Conservation (phyloP, 2,113 vertebrate species). For the Tyrannus savana region DNA sequence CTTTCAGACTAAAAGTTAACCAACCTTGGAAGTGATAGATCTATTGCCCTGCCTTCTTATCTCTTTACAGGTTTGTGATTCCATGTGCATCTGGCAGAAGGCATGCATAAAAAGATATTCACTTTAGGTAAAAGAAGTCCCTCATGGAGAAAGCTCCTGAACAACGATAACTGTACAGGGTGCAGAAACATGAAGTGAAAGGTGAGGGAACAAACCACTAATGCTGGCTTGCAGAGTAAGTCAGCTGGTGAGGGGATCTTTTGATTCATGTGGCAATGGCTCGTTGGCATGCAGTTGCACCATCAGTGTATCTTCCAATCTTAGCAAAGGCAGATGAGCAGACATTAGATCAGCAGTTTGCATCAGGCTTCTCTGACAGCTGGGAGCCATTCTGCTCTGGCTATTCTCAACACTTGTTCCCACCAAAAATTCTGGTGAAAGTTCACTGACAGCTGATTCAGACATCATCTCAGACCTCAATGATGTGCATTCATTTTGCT, state of each 20-base stretch:
- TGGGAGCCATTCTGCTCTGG: neutral
- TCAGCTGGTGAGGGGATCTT: neutral
- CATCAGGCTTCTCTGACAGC: rapidly evolving
- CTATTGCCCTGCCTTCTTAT: neutral
- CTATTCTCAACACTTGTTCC: neutral
- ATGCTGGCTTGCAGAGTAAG: neutral
- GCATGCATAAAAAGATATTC: neutral
- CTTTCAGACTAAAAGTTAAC: neutral
- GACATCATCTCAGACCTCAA: neutral
- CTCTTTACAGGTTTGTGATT: neutral
- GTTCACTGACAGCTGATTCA: neutral
- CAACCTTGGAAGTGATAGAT: neutral
- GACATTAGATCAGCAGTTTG: neutral
- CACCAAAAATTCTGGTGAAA: neutral
- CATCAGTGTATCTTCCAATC: rapidly evolving
- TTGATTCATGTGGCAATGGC: neutral
- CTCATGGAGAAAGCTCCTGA: neutral
- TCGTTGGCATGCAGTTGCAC: neutral
- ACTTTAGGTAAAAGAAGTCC: neutral
- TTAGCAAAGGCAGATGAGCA: neutral
- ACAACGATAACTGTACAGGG: neutral
- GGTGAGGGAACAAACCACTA: neutral
- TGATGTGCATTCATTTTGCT: neutral
- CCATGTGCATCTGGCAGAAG: neutral
- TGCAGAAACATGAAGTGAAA: neutral